A percentile compares a stretch with the other conserved stretches of the same genome.
Evolutionary conservation across 2,113 vertebrate species (phyloP).

Genomic region (Drymodes brunneopygia): DNA sequence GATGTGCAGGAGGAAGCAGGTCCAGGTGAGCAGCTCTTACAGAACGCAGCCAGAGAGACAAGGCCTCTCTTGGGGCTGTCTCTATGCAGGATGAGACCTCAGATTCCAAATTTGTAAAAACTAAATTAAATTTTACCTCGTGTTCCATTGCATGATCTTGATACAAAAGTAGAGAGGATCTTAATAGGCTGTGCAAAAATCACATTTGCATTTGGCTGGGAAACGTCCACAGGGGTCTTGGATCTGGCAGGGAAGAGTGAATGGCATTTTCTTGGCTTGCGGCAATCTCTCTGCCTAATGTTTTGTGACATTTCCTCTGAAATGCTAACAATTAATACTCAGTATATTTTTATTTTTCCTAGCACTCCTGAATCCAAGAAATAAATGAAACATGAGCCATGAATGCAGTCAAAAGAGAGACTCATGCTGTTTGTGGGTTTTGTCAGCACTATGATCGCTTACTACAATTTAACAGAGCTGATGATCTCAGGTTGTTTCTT

Average conservation of each 20-base stretch:
- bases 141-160: not conserved
- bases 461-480: not conserved
- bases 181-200: not conserved
- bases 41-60: not conserved
- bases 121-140: not conserved
- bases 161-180: not conserved
- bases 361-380: constrained; percentile 2
- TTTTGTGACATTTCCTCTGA: constrained; percentile 10
- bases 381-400: not conserved
- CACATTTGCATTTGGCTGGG: not conserved
- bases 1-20: not conserved
- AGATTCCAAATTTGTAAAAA: not conserved
- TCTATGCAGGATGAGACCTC: not conserved
- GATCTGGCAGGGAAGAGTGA: not conserved
- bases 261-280: not conserved
- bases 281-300: not conserved
- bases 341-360: not conserved
- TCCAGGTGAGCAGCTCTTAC: not conserved
- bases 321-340: constrained; percentile 21
- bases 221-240: not conserved
- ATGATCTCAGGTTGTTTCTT: constrained; percentile 11
- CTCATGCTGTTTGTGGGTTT: not conserved
- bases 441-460: not conserved
- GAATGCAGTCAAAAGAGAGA: not conserved
- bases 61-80: not conserved